These are phyloP conservation scores for Pangasius macronema DNA, from an alignment of 2,797 vertebrate genomes.

Conservation along the genomic window DNA sequence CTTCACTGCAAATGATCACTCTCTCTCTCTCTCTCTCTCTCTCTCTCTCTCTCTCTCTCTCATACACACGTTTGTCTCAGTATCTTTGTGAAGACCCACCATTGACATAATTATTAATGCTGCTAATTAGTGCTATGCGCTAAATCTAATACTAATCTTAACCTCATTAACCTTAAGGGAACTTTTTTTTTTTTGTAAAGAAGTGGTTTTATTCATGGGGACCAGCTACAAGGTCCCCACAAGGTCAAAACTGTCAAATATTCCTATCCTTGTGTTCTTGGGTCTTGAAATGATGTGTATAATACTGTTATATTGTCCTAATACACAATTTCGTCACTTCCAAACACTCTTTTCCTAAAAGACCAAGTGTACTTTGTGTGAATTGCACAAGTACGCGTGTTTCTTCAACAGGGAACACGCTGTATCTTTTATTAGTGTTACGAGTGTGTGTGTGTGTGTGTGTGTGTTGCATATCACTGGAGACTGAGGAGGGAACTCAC, in stretches of 20 bases:
- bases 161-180: not conserved
- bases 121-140: not conserved
- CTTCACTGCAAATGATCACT: constrained; percentile 1
- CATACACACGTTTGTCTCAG: no score
- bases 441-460: constrained; percentile 27
- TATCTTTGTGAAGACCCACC: not conserved
- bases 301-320: not conserved
- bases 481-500: constrained; percentile 45
- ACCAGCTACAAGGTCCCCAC: not conserved
- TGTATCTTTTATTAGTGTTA: not conserved
- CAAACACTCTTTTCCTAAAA: not conserved
- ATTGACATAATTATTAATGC: not conserved
- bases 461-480: not conserved
- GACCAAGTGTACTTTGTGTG: not conserved
- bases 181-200: not conserved
- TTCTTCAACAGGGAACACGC: not conserved
- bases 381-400: not conserved
- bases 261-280: not conserved
- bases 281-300: not conserved
- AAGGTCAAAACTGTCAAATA: not conserved
- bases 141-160: not conserved
- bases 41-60: not conserved
- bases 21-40: not conserved
- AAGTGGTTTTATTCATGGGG: not conserved
- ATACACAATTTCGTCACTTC: not conserved